Base-by-base conservation (phyloP, 2,113 vertebrate genomes). In the Leptocoma aspasia region DNA sequence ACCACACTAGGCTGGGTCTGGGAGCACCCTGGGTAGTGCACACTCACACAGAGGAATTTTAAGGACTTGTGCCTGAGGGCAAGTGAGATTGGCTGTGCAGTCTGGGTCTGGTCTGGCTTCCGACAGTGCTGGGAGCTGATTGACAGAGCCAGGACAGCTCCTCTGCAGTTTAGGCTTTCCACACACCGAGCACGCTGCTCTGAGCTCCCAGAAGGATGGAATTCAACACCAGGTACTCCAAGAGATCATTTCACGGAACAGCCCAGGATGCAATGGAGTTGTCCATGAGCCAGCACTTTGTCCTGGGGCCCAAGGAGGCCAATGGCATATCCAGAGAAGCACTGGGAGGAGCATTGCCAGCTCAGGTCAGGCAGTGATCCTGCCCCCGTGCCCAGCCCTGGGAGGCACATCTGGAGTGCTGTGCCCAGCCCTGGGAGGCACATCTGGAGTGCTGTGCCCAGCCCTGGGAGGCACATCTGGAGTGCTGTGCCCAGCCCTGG, bases 111-210 rank as follows among this genome's bases (percentile, higher is more conserved):
- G 33, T 71, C 92, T 93, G 90, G 44, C 87, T 84, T 31, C 84
- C 75, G 85, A 85, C 78, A 72, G 73, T 31, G 61, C 78, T 42
- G 65, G 52, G 5, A 3, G 30, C 15, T 82, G 92, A 82, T 93
- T 90, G 82, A 88, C 70, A 61, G 41, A 56, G 78, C 66, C 13
- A 1, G 53, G 31, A 30, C 41, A 19, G 54, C 53, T 69, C 52
- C 63, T 42, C 60, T 63, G 41, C 31, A 9, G 11, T 41, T 47
- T 13, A 3, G 56, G 50, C 64, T 82, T 33, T 56, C 45, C 41
- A 30, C 21, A 9, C 8, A 3, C 15, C 31, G 9, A 57, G 41
- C 65, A 15, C 2, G 0, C 39, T 7, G 39, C 39, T 56, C 44
- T 45, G 30, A 15, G 44, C 39, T 50, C 35, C 24, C 28, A 11